Evolutionary conservation across 2,797 vertebrate species (phyloP).

Genomic region (Halcyon smyrnensis): DNA sequence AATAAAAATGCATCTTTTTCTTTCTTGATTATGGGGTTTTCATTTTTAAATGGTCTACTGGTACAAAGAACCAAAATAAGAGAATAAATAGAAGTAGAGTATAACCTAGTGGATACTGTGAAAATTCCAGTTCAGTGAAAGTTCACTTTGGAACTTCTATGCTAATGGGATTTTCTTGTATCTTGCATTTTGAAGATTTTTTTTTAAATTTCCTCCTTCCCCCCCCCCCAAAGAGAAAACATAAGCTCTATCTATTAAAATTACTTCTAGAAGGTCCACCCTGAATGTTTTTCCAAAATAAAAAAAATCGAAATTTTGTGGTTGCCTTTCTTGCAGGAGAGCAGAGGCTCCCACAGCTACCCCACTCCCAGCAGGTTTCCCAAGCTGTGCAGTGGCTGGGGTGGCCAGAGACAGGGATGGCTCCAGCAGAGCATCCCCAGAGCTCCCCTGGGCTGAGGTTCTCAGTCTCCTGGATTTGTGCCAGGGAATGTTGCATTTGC

Average conservation of each 20-base stretch:
- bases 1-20: neutral
- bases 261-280: neutral
- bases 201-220: neutral
- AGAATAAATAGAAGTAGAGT: neutral
- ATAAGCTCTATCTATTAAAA: neutral
- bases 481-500: rapidly evolving
- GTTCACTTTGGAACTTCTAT: neutral
- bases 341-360: rapidly evolving
- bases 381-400: neutral
- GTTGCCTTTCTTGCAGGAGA: neutral
- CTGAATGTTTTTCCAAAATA: neutral
- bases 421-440: neutral
- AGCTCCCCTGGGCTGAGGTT: neutral
- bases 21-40: neutral
- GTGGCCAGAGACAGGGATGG: neutral
- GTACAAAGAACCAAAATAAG: neutral
- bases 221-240: neutral
- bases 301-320: neutral
- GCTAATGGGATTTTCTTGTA: neutral
- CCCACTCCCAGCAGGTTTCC: neutral
- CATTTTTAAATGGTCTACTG: neutral
- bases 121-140: neutral
- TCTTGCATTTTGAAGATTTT: neutral
- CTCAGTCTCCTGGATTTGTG: neutral
- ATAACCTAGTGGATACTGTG: neutral